Evolutionary conservation across 2,797 vertebrate species (phyloP), one percentile per base, ranked within the genome.

Genomic region (Todus mexicanus): DNA sequence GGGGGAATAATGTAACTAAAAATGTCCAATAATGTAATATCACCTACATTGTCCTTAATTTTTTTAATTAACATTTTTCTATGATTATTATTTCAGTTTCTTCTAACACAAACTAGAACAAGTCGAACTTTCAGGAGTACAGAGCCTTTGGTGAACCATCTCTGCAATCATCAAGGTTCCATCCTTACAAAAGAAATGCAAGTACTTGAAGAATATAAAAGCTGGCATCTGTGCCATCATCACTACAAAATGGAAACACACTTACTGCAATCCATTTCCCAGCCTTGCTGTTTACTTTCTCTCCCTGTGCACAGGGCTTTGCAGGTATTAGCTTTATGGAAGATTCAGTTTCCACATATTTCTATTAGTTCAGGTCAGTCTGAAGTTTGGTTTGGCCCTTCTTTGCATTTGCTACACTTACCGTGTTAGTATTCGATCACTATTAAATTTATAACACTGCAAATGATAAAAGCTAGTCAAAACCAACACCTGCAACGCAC

Each of bases 1-100:
- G 51, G 69, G 84, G 48, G 93, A 90, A 92, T 76, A 93, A 81
- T 42, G 75, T 93, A 90, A 96, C 42, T 80, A 71, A 95, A 92
- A 94, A 83, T 26, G 35, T 47, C 84, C 88, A 92, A 22, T 70
- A 87, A 91, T 0, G 0, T 70, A 78, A 71, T 19, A 82, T 16
- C 71, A 89, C 50, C 93, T 95, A 89, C 50, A 84, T 26, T 11
- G 33, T 84, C 81, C 73, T 93, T 65, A 5, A 40, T 69, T 70
- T 63, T 64, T 69, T 79, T 79, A 40, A 76, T 87, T 47, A 68
- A n/a, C 82, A 81, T 31, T 71, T 66, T 92, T 89, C 75, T 38
- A 47, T 1, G 4, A 75, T 35, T 78, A 35, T 12, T 65, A 42
- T 13, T 93, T 82, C 56, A 53, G 22, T 40, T 84, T 56, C 53